Percentiles rank a stretch among this genome's conserved stretches.
Conservation (phyloP, 2,888 invertebrate genomes). For the Camptogramma bilineatum region DNA sequence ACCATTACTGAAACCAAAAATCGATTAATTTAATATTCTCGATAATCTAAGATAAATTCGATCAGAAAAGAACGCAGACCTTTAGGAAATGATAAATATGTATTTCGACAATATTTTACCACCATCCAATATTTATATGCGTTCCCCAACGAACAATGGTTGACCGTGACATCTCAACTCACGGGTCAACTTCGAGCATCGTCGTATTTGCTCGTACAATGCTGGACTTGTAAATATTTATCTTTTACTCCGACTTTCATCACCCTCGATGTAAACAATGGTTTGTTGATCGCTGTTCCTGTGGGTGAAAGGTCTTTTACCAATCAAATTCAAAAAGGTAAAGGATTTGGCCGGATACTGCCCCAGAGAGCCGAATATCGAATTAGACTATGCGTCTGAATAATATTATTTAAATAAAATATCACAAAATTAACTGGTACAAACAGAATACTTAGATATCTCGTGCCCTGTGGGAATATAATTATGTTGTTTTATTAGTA, state of each 20-base stretch:
- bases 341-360: no score
- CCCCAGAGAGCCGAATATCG: no score
- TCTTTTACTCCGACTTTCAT: conserved; percentile 32
- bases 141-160: conserved; percentile 21
- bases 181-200: conserved; percentile 27
- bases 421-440: no score
- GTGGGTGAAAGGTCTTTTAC: conserved; percentile 11
- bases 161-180: conserved; percentile 34
- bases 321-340: conserved; percentile 5
- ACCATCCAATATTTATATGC: conserved; percentile 12
- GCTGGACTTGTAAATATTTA: conserved; percentile 37
- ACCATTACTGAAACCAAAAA: background rate
- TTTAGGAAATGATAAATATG: conserved; percentile 4
- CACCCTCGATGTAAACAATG: conserved; percentile 22
- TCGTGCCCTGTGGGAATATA: no score
- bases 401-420: no score
- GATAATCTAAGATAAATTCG: background rate
- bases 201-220: conserved; percentile 27
- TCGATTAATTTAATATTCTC: background rate
- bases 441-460: no score
- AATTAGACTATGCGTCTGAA: no score
- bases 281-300: conserved; percentile 25
- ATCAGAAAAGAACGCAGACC: background rate
- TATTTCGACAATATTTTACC: conserved; percentile 4
- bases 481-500: no score